Evolutionary conservation across 2,888 invertebrate species (phyloP).

Genomic region (Calameuta idolon): DNA sequence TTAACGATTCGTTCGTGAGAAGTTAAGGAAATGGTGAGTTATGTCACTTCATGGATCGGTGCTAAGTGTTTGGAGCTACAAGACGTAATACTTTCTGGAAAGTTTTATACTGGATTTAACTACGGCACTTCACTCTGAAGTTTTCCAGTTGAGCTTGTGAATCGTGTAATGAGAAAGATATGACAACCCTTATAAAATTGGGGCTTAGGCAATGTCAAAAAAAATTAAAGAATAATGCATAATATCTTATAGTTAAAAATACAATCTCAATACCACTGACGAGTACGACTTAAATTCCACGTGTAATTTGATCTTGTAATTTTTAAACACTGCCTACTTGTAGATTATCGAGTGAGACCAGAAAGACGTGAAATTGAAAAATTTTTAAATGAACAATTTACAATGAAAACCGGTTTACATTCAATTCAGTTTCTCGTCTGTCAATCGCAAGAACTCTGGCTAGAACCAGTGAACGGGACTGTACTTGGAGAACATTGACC

Average conservation of each 20-base stretch:
- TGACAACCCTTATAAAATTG: background rate
- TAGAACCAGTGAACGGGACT: constrained; percentile 16
- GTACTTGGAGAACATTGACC: constrained; percentile 37
- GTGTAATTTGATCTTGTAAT: background rate
- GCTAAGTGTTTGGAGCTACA: constrained; percentile 30
- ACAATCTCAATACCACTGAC: background rate
- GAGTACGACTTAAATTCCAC: background rate
- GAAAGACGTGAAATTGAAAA: background rate
- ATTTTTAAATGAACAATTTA: background rate
- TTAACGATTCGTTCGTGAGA: background rate
- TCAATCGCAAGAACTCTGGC: background rate
- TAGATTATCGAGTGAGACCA: background rate
- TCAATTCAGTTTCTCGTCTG: background rate
- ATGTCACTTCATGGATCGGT: constrained; percentile 24
- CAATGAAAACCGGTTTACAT: background rate
- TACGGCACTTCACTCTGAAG: constrained; percentile 14
- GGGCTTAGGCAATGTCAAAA: background rate
- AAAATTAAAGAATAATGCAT: background rate
- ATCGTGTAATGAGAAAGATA: constrained; percentile 8
- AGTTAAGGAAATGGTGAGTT: constrained; percentile 23
- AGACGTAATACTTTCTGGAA: constrained; percentile 36
- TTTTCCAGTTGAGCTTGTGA: constrained; percentile 7
- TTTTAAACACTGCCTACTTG: background rate
- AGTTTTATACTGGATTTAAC: constrained; percentile 31
- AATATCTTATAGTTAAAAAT: background rate